These are phyloP conservation scores for Rhopalosiphum nymphaeae DNA, from an alignment of 2,888 invertebrate genomes.

Conservation along the genomic window DNA sequence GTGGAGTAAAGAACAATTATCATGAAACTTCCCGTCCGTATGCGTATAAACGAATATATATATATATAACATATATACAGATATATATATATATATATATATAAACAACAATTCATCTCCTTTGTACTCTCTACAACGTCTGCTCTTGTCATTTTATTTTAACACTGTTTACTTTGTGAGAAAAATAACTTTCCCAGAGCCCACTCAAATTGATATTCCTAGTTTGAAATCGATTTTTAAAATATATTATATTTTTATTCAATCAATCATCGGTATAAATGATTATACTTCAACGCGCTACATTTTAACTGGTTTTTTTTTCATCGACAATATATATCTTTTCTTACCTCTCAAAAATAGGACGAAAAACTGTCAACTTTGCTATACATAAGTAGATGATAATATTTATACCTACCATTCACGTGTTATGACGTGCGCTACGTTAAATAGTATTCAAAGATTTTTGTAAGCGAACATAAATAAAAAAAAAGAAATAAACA, in stretches of 20 bases:
- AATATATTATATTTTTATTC: conserved; percentile 11
- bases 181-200: background rate
- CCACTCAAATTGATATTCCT: conserved; percentile 1
- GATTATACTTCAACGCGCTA: background rate
- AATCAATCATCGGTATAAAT: conserved; percentile 31
- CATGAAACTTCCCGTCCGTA: background rate
- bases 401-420: background rate
- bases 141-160: conserved; percentile 37
- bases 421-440: background rate
- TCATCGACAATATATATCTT: background rate
- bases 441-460: background rate
- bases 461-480: background rate
- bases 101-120: conserved; percentile 33
- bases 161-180: conserved; percentile 3
- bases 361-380: background rate
- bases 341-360: background rate
- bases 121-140: conserved; percentile 7
- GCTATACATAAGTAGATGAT: background rate
- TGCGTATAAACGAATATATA: background rate
- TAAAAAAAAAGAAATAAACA: background rate
- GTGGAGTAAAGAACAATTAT: conserved; percentile 11
- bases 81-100: background rate
- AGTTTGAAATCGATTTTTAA: conserved; percentile 29
- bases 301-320: background rate
- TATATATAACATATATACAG: background rate